phyloP scores from a whole-genome alignment of 2,113 vertebrate genomes.

The Phaethon lepturus region DNA sequence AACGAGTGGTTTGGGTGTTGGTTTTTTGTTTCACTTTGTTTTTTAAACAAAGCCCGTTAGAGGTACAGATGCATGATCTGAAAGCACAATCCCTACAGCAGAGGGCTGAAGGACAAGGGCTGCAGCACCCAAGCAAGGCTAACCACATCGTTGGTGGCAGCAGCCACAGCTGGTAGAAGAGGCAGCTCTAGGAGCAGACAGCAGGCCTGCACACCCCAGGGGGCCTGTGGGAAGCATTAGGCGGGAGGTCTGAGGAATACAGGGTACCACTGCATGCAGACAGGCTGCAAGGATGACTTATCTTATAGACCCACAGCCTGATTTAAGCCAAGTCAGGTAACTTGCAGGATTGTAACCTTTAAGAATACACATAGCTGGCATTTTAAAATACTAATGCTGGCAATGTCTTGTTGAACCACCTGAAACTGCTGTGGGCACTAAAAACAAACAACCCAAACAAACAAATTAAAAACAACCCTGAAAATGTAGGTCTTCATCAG shows the following conservation, averaged over 20 bases:
- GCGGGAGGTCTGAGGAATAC: accelerated
- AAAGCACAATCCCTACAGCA: not conserved
- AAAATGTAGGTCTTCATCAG: not conserved
- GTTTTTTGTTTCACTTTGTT: not conserved
- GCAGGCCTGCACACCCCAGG: not conserved
- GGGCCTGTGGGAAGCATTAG: not conserved
- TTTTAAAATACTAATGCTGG: not conserved
- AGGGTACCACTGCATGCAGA: accelerated
- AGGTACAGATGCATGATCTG: not conserved
- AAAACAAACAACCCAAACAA: not conserved
- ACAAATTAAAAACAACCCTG: not conserved
- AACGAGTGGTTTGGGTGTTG: not conserved
- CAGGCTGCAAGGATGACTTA: not conserved
- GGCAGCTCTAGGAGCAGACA: accelerated
- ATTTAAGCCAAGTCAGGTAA: not conserved
- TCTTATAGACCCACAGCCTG: not conserved
- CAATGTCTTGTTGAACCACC: not conserved
- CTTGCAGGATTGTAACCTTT: not conserved
- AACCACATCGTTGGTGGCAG: accelerated
- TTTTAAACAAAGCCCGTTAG: not conserved
- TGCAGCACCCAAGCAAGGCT: not conserved
- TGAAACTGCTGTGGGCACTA: not conserved
- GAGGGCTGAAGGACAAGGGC: not conserved
- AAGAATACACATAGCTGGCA: not conserved
- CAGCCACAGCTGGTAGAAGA: not conserved